Conservation (phyloP, 2,113 vertebrate species). For the Alligator sinensis region DNA sequence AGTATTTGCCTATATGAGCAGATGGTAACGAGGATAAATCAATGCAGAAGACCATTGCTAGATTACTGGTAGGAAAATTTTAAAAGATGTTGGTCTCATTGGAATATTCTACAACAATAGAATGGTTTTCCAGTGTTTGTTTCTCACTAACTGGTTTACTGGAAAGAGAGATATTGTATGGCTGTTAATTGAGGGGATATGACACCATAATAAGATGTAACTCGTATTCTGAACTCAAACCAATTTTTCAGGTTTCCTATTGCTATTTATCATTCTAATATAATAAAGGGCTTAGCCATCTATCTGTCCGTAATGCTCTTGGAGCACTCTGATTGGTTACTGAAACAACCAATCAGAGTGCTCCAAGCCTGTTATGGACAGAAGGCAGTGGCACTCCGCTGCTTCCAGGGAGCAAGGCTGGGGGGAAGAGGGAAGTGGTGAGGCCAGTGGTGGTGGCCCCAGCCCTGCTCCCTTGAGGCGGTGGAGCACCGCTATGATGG, state of each 20-base stretch:
- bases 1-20: background rate
- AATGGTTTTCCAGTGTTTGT: background rate
- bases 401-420: no score
- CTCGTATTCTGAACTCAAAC: background rate
- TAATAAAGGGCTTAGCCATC: no score
- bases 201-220: background rate
- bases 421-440: no score
- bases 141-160: background rate
- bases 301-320: no score
- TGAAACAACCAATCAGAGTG: no score
- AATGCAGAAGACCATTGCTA: background rate
- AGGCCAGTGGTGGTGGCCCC: no score
- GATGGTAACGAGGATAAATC: background rate
- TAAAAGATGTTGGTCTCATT: background rate
- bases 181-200: background rate
- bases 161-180: background rate
- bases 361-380: no score
- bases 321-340: no score
- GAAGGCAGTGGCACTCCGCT: no score
- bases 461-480: no score
- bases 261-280: background rate
- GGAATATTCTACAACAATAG: background rate
- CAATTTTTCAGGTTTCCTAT: background rate
- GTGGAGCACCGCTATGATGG: no score
- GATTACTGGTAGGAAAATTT: background rate